These are phyloP conservation scores for Drosophila virilis DNA, from an alignment of 1,140 invertebrate genomes.

Conservation along the genomic window DNA sequence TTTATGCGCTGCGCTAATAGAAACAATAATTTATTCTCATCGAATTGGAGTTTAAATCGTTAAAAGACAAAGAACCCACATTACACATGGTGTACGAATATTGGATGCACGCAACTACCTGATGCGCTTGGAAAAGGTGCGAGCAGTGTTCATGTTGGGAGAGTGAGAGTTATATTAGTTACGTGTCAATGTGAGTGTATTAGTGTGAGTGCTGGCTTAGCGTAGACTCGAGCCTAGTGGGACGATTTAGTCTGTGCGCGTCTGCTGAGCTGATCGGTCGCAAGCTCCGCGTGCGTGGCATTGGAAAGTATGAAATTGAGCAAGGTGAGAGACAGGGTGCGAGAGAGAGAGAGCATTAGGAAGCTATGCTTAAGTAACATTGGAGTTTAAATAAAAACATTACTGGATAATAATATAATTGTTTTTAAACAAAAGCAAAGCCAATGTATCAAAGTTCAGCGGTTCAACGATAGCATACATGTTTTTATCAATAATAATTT, in stretches of 20 bases:
- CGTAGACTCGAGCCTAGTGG: background rate
- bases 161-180: background rate
- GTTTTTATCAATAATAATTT: too few species aligned
- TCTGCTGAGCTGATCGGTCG: background rate
- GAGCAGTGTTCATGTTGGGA: background rate
- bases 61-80: too few species aligned
- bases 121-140: background rate
- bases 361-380: background rate
- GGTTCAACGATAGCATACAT: too few species aligned
- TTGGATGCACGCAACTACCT: background rate
- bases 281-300: background rate
- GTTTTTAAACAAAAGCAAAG: too few species aligned
- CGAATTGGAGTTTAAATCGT: too few species aligned
- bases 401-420: too few species aligned
- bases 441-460: too few species aligned
- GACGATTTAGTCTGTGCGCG: background rate
- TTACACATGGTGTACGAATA: background rate
- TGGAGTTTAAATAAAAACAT: too few species aligned
- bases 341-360: background rate
- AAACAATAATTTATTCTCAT: too few species aligned
- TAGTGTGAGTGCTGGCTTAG: background rate
- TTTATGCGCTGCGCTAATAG: too few species aligned
- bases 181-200: background rate
- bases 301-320: background rate
- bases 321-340: background rate